phyloP scores from a whole-genome alignment of 2,797 vertebrate species.

The Choloepus didactylus region DNA sequence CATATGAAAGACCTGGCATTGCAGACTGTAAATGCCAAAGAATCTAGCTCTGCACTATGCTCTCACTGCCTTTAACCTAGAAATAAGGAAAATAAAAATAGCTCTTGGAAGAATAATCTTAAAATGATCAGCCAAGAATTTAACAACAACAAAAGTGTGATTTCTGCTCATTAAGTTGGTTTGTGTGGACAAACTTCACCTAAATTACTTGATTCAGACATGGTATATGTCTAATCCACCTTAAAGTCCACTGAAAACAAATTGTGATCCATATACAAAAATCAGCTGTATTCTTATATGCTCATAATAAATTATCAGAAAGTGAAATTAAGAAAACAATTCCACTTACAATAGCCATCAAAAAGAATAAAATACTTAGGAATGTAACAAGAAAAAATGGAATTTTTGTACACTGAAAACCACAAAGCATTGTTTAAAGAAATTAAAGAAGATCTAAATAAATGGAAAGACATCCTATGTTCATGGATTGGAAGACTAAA shows the following conservation, averaged over 20 bases:
- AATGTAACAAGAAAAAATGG: slow-evolving; percentile 1
- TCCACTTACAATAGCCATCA: too few relatives aligned
- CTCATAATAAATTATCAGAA: too few relatives aligned
- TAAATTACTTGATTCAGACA: not conserved
- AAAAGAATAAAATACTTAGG: not conserved
- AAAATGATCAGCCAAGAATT: slow-evolving; percentile 34
- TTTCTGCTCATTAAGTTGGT: slow-evolving; percentile 8
- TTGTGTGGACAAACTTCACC: not conserved
- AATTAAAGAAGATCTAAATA: not conserved
- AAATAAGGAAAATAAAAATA: slow-evolving; percentile 28
- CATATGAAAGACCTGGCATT: not conserved
- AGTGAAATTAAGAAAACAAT: too few relatives aligned
- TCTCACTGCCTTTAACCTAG: not conserved
- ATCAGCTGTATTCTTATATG: too few relatives aligned
- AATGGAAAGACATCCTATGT: not conserved
- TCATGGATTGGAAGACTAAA: slow-evolving; percentile 26
- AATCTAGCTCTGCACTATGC: not conserved
- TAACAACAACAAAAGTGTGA: not conserved
- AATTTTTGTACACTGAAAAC: slow-evolving; percentile 30
- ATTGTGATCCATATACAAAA: too few relatives aligned
- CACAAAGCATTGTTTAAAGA: slow-evolving; percentile 1
- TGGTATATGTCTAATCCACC: not conserved
- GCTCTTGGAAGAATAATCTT: not conserved
- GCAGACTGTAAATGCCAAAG: not conserved
- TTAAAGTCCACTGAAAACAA: not conserved